Evolutionary conservation across 1,140 invertebrate species (phyloP), one percentile per base, ranked within the genome.

Genomic region (Zaprionus tsacasi): DNA sequence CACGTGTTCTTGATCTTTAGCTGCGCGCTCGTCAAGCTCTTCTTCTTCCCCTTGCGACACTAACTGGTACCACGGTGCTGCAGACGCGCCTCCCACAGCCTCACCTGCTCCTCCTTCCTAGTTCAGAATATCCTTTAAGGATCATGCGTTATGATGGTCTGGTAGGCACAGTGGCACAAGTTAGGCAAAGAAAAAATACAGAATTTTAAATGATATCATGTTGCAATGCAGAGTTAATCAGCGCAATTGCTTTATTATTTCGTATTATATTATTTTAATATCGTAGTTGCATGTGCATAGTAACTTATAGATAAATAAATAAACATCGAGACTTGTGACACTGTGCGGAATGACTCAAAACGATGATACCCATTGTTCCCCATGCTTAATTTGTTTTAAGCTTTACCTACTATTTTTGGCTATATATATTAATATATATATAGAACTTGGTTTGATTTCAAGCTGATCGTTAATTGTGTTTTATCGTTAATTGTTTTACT

Each of bases 51-150:
- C 38, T 48, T 17, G 17, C 21, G 45, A 50, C 43, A 36, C 45
- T 52, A 56, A 48, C 43, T 67, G 52, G 13, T 21, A 21, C 52
- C 43, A 45, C 40, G 40, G 59, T 33, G 59, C 59, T 61, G 59
- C 59, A 61, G 40, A 48, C 43, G 25, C 13, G 25, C 27, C n/a
- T 43, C 27, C 27, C 27, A 30, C 27, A 6, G 0, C n/a, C n/a
- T n/a, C 15, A 30, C 27, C 27, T 30, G 27, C 27, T 30, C 27
- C 3, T 15, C n/a, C 40, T 2, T 7, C 2, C 40, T 21, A 21
- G 21, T 1, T 21, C 21, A 21, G 21, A 21, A 6, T 15, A 0
- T 43, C 40, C 13, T 2, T 0, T n/a, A 13, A 43, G 40, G 3
- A 45, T 45, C 40, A 45, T 45, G 2, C n/a, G 33, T 7, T 35